These are phyloP conservation scores for Rhyacichthys aspro DNA, from an alignment of 2,797 vertebrate genomes.

Conservation along the genomic window DNA sequence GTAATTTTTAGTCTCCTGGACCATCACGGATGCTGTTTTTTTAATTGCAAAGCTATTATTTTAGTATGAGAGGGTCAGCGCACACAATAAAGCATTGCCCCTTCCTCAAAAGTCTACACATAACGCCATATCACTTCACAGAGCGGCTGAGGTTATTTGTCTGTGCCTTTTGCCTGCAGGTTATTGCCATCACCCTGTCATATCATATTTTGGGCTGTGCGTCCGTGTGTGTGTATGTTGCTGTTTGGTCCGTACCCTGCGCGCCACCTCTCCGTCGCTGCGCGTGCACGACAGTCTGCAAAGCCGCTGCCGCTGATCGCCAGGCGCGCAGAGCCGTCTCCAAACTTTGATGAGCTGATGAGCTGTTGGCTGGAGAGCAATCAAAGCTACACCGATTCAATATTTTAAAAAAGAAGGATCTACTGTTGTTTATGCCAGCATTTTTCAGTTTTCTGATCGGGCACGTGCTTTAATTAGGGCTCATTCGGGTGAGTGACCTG, in stretches of 20 bases:
- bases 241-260: constrained; percentile 25
- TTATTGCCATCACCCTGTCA: constrained; percentile 55
- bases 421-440: background rate
- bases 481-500: constrained; percentile 60
- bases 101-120: no score
- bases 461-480: background rate
- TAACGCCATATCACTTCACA: no score
- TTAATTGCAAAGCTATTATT: no score
- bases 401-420: background rate
- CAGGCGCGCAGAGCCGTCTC: constrained; percentile 44
- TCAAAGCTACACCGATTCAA: background rate
- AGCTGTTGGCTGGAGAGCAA: constrained; percentile 30
- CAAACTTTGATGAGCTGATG: constrained; percentile 70
- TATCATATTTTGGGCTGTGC: constrained; percentile 35
- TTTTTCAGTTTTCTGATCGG: background rate
- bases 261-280: constrained; percentile 48
- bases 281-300: constrained; percentile 58
- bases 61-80: no score
- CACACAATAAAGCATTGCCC: no score
- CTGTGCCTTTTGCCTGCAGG: constrained; percentile 31
- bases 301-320: constrained; percentile 48
- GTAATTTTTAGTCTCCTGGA: no score
- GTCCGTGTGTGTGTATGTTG: constrained; percentile 21
- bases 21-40: no score
- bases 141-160: background rate